Percentiles rank a stretch among this genome's conserved stretches.
These are phyloP conservation scores for Mimas tiliae DNA, from an alignment of 2,888 invertebrate species.

Conservation along the genomic window DNA sequence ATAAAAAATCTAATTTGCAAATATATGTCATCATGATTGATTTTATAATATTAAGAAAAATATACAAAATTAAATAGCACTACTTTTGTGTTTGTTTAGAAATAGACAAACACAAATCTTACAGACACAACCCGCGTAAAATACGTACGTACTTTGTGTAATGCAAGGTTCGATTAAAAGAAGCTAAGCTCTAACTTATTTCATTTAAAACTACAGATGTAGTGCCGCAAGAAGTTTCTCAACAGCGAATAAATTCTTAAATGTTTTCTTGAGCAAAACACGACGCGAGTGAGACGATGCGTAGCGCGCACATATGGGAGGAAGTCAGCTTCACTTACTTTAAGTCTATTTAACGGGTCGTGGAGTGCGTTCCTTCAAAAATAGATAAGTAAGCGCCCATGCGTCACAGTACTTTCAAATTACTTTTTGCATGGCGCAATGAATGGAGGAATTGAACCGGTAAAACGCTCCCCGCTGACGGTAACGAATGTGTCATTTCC, in stretches of 20 bases:
- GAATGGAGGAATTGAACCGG: slow-evolving; percentile 78
- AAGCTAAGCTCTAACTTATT: slow-evolving; percentile 23
- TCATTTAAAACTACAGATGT: slow-evolving; percentile 16
- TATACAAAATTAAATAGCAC: no score
- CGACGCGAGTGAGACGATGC: slow-evolving; percentile 67
- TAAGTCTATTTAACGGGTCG: slow-evolving; percentile 79
- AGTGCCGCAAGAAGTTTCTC: slow-evolving; percentile 40
- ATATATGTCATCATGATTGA: no score
- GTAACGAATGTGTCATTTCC: slow-evolving; percentile 78
- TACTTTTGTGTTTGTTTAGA: no score
- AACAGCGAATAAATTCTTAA: slow-evolving; percentile 56
- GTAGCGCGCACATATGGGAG: slow-evolving; percentile 73
- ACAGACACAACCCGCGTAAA: slow-evolving; percentile 1
- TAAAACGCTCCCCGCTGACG: slow-evolving; percentile 70
- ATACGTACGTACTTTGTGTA: slow-evolving; percentile 3
- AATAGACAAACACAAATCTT: neutral
- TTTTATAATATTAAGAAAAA: no score
- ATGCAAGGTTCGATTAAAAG: slow-evolving; percentile 4
- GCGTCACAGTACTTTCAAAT: slow-evolving; percentile 75
- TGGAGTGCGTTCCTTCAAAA: slow-evolving; percentile 73
- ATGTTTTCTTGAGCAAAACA: slow-evolving; percentile 58
- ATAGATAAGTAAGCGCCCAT: slow-evolving; percentile 75
- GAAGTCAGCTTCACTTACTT: slow-evolving; percentile 73
- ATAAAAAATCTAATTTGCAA: no score
- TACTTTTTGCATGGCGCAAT: slow-evolving; percentile 78